These are phyloP conservation scores for Gadus chalcogrammus DNA, from an alignment of 2,113 vertebrate species.

Conservation along the genomic window DNA sequence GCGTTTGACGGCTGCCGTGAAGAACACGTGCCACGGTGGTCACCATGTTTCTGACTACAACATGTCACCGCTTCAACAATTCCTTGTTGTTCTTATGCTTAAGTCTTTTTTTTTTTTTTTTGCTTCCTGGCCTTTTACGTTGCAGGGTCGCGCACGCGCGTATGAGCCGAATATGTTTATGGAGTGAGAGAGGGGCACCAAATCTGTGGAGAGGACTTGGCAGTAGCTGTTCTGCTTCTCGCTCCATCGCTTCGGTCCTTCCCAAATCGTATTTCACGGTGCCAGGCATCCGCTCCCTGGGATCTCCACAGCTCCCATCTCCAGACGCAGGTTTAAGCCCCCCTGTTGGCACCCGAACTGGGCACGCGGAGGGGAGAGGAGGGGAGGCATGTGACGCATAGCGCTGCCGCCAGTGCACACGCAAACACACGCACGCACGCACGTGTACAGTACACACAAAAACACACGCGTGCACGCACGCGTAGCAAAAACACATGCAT, in stretches of 20 bases:
- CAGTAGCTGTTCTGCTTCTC: slow-evolving; percentile 63
- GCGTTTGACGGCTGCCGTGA: slow-evolving; percentile 48
- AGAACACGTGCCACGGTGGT: slow-evolving; percentile 63
- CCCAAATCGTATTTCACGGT: slow-evolving; percentile 74
- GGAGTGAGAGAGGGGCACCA: slow-evolving; percentile 63
- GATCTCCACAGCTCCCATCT: slow-evolving; percentile 70
- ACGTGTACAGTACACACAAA: slow-evolving; percentile 18
- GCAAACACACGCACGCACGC: slow-evolving; percentile 32
- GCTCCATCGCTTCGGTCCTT: slow-evolving; percentile 69
- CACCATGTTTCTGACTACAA: slow-evolving; percentile 50
- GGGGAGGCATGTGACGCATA: slow-evolving; percentile 63
- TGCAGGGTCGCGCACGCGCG: slow-evolving; percentile 9
- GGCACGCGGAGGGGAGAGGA: slow-evolving; percentile 58
- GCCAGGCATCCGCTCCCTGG: slow-evolving; percentile 72
- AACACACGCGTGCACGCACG: slow-evolving; percentile 2
- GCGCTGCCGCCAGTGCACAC: slow-evolving; percentile 42
- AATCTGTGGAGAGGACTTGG: slow-evolving; percentile 71
- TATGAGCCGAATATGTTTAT: slow-evolving; percentile 55
- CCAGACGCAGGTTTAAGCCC: slow-evolving; percentile 73
- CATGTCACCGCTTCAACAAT: slow-evolving; percentile 47
- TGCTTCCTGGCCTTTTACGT: not conserved
- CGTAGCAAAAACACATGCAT: not conserved
- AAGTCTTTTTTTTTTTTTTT: slow-evolving; percentile 27
- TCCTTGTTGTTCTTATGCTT: slow-evolving; percentile 44
- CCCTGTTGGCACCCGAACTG: slow-evolving; percentile 66